Conservation (phyloP, 1,140 invertebrate genomes). For the Penaeus indicus region DNA sequence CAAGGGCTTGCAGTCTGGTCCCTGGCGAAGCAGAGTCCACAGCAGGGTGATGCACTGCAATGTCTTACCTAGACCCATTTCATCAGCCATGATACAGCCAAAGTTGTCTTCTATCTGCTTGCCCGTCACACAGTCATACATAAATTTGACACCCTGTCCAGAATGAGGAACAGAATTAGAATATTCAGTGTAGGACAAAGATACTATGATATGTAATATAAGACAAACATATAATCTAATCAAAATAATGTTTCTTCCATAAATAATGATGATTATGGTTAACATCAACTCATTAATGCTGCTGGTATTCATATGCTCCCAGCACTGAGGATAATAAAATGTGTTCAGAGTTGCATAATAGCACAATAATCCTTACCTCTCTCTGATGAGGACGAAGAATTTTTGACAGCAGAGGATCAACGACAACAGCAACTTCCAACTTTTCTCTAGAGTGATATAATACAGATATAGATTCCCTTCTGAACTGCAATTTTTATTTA, state of each 20-base stretch:
- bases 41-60: conserved; percentile 97
- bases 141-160: conserved; percentile 93
- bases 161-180: conserved; percentile 34
- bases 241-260: neutral
- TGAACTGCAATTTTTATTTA: neutral
- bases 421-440: conserved; percentile 89
- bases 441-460: conserved; percentile 73
- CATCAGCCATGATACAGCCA: conserved; percentile 99
- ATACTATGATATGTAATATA: conserved; percentile 41
- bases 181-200: conserved; percentile 34
- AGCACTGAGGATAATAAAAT: neutral
- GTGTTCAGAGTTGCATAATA: neutral
- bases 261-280: neutral
- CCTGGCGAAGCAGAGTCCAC: conserved; percentile 93
- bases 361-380: conserved; percentile 75
- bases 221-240: neutral
- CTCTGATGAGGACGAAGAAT: conserved; percentile 97
- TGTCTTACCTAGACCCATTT: conserved; percentile 98
- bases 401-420: conserved; percentile 91
- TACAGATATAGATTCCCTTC: conserved; percentile 12
- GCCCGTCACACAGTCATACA: conserved; percentile 99
- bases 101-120: conserved; percentile 86
- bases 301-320: no score
- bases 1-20: conserved; percentile 73
- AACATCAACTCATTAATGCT: neutral